Evolutionary conservation across 2,888 invertebrate species (phyloP).

Genomic region (Xylota segnis): DNA sequence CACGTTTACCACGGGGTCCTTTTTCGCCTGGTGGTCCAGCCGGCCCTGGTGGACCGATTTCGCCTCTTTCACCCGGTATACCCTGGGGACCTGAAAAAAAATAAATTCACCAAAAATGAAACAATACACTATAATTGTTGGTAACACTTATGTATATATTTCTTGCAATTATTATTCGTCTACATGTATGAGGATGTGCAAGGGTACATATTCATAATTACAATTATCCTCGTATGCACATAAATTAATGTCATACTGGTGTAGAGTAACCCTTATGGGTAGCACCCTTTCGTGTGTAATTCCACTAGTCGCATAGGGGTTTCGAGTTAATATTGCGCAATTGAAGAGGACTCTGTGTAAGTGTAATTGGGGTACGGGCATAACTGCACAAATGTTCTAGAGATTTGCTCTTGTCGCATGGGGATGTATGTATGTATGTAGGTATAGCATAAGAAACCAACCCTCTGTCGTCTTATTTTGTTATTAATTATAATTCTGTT

Average conservation of each 20-base stretch:
- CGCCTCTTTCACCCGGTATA: slow-evolving; percentile 82
- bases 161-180: slow-evolving; percentile 39
- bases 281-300: slow-evolving; percentile 53
- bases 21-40: slow-evolving; percentile 93
- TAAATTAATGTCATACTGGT: slow-evolving; percentile 64
- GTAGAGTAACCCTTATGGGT: slow-evolving; percentile 55
- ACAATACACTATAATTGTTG: slow-evolving; percentile 54
- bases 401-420: slow-evolving; percentile 22
- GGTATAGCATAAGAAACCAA: slow-evolving; percentile 19
- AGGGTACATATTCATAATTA: slow-evolving; percentile 61
- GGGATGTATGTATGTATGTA: too few relatives aligned
- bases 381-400: slow-evolving; percentile 45
- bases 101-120: slow-evolving; percentile 43
- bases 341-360: slow-evolving; percentile 62
- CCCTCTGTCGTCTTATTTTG: slow-evolving; percentile 55
- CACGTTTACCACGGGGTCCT: slow-evolving; percentile 95
- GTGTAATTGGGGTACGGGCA: slow-evolving; percentile 65
- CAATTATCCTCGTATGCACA: slow-evolving; percentile 72
- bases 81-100: slow-evolving; percentile 82
- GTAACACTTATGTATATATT: slow-evolving; percentile 34
- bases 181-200: slow-evolving; percentile 18
- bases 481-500: slow-evolving; percentile 76
- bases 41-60: slow-evolving; percentile 89
- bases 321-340: slow-evolving; percentile 72
- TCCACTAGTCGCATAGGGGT: slow-evolving; percentile 52